Evolutionary conservation across 2,888 invertebrate genomes (phyloP).

Genomic region (Meiosimyza platycephala): DNA sequence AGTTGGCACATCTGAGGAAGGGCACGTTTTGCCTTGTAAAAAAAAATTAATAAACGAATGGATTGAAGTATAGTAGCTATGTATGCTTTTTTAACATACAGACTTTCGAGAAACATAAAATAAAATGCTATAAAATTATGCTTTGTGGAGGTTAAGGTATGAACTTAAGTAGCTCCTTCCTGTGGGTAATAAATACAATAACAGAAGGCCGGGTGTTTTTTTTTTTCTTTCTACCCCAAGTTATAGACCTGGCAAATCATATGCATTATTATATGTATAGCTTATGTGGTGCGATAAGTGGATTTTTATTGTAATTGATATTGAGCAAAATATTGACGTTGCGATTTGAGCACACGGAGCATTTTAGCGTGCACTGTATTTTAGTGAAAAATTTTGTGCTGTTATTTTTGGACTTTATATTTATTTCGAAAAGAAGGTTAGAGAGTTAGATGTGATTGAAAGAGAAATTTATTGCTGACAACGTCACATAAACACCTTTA

Average conservation of each 20-base stretch:
- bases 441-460: slow-evolving; percentile 24
- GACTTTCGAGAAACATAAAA: slow-evolving; percentile 49
- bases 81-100: slow-evolving; percentile 53
- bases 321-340: slow-evolving; percentile 48
- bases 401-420: neutral
- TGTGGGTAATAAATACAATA: neutral
- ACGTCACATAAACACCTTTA: slow-evolving; percentile 34
- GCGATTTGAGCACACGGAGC: neutral
- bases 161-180: neutral
- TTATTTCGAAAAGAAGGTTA: neutral
- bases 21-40: slow-evolving; percentile 2
- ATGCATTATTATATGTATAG: slow-evolving; percentile 38
- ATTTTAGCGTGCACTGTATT: neutral
- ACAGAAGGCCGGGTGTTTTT: neutral
- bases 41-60: slow-evolving; percentile 31
- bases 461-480: slow-evolving; percentile 29
- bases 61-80: slow-evolving; percentile 40
- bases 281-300: slow-evolving; percentile 63
- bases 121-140: slow-evolving; percentile 57
- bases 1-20: slow-evolving; percentile 8
- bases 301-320: slow-evolving; percentile 66
- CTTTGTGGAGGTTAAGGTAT: slow-evolving; percentile 47
- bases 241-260: slow-evolving; percentile 14
- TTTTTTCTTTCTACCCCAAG: neutral
- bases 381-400: neutral